Evolutionary conservation across 1,140 invertebrate species (phyloP).

Genomic region (Magallana angulata): DNA sequence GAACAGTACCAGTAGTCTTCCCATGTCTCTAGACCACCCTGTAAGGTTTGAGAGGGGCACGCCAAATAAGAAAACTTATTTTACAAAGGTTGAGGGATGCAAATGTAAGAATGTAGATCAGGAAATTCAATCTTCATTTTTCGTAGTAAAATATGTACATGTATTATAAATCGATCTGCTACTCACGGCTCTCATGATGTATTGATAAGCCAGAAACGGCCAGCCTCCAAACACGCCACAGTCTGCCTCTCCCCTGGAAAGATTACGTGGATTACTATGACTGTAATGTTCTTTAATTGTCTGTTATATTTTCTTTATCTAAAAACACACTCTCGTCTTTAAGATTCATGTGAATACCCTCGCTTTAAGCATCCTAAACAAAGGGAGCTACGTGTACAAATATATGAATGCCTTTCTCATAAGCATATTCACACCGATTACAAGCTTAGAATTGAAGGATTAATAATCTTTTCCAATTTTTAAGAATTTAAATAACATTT

Average conservation of each 20-base stretch:
- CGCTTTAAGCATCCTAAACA: too few relatives aligned
- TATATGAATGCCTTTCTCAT: neutral
- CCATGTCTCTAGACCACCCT: constrained; percentile 74
- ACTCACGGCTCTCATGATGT: constrained; percentile 71
- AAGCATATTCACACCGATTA: neutral
- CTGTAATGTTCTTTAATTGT: neutral
- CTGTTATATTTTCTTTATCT: too few relatives aligned
- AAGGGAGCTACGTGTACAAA: too few relatives aligned
- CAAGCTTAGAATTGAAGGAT: neutral
- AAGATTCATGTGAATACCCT: too few relatives aligned
- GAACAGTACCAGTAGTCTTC: constrained; percentile 74
- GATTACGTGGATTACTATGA: neutral
- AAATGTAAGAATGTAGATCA: too few relatives aligned
- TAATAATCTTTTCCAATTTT: neutral
- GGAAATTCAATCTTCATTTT: too few relatives aligned
- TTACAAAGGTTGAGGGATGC: neutral
- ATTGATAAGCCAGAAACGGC: constrained; percentile 76
- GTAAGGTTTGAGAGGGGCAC: neutral
- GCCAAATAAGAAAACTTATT: neutral
- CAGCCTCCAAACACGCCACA: constrained; percentile 77
- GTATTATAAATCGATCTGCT: neutral
- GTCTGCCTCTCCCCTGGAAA: constrained; percentile 62
- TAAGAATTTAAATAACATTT: too few relatives aligned
- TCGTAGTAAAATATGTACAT: too few relatives aligned
- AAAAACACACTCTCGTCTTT: too few relatives aligned